Evolutionary conservation across 1,140 invertebrate species (phyloP), one percentile per base, ranked within the genome.

Genomic region (Drosophila baimaii): DNA sequence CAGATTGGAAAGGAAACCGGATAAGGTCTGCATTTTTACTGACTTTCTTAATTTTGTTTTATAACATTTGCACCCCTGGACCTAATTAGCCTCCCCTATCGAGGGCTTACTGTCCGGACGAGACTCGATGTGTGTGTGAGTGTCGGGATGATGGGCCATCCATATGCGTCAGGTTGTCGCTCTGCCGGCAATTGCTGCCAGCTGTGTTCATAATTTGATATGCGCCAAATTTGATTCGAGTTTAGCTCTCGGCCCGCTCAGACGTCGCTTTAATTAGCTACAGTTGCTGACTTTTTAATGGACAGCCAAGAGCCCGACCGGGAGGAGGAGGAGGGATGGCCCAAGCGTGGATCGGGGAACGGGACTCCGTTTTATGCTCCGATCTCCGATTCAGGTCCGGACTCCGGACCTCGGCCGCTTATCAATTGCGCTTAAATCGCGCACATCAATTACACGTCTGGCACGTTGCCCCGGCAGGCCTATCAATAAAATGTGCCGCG

Each of bases 281-380:
- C 83, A 83, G 83, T 88, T 88, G 44, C 83, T 88, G 83, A 83
- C 83, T 88, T 80, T 88, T 86, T 88, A 86, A 86, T 88, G 83
- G 84, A 83, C 76, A 88, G 64, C 79, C 72, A 83, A n/a, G n/a
- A n/a, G 69, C 25, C 64, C 59, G 73, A 54, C 29, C 49, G 33
- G 21, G 49, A 15, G 49, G 49, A 21, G 69, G 39, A 27, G 57
- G 47, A 44, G 58, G 44, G 51, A 39, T 54, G 46, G 31, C 17
- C 27, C 59, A 25, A 17, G 21, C 37, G 27, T 25, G 47, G 43
- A 29, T 23, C 19, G 44, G 62, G 19, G 44, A 27, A 43, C 15
- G 54, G 56, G 46, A 41, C 29, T 70, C 56, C n/a, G 39, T 23
- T 64, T 74, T 57, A 54, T 51, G 47, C 37, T 31, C 54, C 44